Conservation (phyloP, 2,797 vertebrate species). For the Sparidentex hasta region DNA sequence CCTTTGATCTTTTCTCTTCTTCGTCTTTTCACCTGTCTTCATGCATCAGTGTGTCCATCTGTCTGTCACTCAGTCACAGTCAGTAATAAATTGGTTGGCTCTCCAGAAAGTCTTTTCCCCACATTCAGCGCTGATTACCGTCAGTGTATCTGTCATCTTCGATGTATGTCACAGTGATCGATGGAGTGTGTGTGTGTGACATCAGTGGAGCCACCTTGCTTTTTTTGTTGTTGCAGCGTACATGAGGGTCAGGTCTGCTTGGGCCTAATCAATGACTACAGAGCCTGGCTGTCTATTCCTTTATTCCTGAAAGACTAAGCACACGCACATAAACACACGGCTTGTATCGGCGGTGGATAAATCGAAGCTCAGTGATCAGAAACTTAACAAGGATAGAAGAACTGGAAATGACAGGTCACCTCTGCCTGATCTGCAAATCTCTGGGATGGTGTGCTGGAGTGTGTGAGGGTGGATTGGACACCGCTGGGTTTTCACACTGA, state of each 20-base stretch:
- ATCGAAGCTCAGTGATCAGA: slow-evolving; percentile 68
- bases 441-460: slow-evolving; percentile 13
- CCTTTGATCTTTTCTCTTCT: slow-evolving; percentile 52
- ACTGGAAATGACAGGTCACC: slow-evolving; percentile 70
- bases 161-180: slow-evolving; percentile 75
- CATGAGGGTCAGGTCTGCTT: slow-evolving; percentile 71
- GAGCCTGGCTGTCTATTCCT: slow-evolving; percentile 72
- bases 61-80: slow-evolving; percentile 64
- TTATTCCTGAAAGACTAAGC: slow-evolving; percentile 48
- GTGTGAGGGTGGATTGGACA: slow-evolving; percentile 32
- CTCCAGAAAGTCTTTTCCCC: slow-evolving; percentile 66
- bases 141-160: slow-evolving; percentile 81
- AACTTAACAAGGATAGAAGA: slow-evolving; percentile 41
- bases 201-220: slow-evolving; percentile 70
- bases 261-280: slow-evolving; percentile 76
- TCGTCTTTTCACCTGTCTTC: slow-evolving; percentile 67
- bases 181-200: slow-evolving; percentile 60
- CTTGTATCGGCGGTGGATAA: slow-evolving; percentile 51
- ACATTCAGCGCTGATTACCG: slow-evolving; percentile 74
- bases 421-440: slow-evolving; percentile 51
- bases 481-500: slow-evolving; percentile 41
- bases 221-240: slow-evolving; percentile 57
- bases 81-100: slow-evolving; percentile 74
- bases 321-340: slow-evolving; percentile 25
- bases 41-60: slow-evolving; percentile 72